Conservation (phyloP, 2,888 invertebrate genomes). For the Caenorhabditis sp. region DNA sequence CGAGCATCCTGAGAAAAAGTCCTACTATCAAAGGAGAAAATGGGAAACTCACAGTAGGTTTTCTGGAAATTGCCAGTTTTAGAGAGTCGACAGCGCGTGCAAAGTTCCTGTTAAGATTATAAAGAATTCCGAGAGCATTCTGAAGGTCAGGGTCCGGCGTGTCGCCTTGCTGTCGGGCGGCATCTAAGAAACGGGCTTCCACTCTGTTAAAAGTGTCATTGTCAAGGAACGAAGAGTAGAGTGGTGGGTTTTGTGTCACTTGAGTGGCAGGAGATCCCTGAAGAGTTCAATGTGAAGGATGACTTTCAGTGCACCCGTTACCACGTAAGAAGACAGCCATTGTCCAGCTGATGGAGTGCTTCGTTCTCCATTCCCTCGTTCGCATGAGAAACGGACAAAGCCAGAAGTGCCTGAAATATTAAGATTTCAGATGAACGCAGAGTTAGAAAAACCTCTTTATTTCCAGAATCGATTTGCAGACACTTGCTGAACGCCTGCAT, state of each 20-base stretch:
- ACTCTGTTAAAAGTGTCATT: slow-evolving; percentile 62
- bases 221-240: slow-evolving; percentile 64
- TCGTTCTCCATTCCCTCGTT: slow-evolving; percentile 94
- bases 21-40: not conserved
- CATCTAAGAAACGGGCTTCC: slow-evolving; percentile 73
- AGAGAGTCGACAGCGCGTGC: slow-evolving; percentile 98
- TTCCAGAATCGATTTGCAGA: slow-evolving; percentile 71
- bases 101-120: slow-evolving; percentile 93
- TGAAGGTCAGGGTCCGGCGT: slow-evolving; percentile 75
- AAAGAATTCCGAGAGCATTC: slow-evolving; percentile 88
- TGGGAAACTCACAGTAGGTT: slow-evolving; percentile 73
- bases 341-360: slow-evolving; percentile 87
- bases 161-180: slow-evolving; percentile 62
- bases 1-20: slow-evolving; percentile 86
- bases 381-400: slow-evolving; percentile 93
- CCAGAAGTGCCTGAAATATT: slow-evolving; percentile 87
- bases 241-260: slow-evolving; percentile 14
- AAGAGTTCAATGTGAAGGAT: not conserved
- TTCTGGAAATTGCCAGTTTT: slow-evolving; percentile 88
- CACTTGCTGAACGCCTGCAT: slow-evolving; percentile 90
- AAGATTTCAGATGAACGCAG: not conserved
- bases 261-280: slow-evolving; percentile 25
- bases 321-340: slow-evolving; percentile 71
- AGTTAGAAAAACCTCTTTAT: slow-evolving; percentile 61
- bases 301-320: no score